Conservation (phyloP, 64 coral and sea anemone species). For the Montipora efflorescens region DNA sequence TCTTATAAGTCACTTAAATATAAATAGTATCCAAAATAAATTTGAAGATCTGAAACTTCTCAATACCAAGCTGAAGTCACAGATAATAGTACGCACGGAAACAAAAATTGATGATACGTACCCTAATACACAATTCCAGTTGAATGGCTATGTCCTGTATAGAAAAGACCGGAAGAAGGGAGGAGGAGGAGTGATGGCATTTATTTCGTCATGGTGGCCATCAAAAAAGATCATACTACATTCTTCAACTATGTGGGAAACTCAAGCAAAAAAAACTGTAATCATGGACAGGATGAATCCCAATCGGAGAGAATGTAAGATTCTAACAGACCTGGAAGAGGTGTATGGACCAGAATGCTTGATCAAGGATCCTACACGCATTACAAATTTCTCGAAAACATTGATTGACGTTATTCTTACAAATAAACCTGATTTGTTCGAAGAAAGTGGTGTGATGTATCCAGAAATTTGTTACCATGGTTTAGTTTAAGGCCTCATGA, state of each 20-base stretch:
- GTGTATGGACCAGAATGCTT: background rate
- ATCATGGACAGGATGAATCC: background rate
- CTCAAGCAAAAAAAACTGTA: background rate
- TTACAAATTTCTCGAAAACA: background rate
- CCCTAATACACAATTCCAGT: background rate
- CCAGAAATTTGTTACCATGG: constrained; percentile 22
- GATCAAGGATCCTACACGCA: constrained; percentile 11
- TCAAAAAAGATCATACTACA: no score
- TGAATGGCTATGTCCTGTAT: background rate
- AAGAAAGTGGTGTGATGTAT: background rate
- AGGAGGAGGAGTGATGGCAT: no score
- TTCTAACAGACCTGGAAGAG: background rate
- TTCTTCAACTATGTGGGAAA: background rate
- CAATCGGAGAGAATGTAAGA: constrained; percentile 6
- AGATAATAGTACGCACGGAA: background rate
- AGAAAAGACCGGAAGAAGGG: no score
- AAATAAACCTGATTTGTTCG: background rate
- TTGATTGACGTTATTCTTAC: background rate
- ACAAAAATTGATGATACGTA: background rate
- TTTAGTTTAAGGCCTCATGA: constrained; percentile 20
- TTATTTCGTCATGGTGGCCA: no score
- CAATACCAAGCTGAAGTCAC: background rate
- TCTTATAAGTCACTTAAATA: background rate
- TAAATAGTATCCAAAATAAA: background rate
- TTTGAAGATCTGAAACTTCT: background rate